A percentile compares a stretch with the other conserved stretches of the same genome.
Evolutionary conservation across 2,888 invertebrate species (phyloP).

Genomic region (Stomorhina lunata): DNA sequence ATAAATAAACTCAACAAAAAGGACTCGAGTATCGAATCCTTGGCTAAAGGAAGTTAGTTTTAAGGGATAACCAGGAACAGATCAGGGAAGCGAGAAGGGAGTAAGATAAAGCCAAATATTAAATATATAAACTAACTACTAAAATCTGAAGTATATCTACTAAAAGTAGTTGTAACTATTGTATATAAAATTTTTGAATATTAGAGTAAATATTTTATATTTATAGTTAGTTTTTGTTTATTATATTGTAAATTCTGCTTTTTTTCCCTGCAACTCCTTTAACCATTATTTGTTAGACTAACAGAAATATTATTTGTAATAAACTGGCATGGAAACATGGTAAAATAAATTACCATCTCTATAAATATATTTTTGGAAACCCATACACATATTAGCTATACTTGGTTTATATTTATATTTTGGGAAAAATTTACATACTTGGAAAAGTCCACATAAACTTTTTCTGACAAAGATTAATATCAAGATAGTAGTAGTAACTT

Average conservation of each 20-base stretch:
- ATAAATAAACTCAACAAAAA: slow-evolving; percentile 45
- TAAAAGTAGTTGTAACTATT: slow-evolving; percentile 20
- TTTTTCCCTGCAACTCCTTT: neutral
- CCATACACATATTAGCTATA: neutral
- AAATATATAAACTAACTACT: slow-evolving; percentile 16
- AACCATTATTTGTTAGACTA: slow-evolving; percentile 44
- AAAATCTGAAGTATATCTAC: too few relatives aligned
- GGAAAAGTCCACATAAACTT: slow-evolving; percentile 23
- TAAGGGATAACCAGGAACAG: too few relatives aligned
- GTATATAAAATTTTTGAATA: slow-evolving; percentile 24
- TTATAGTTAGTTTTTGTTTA: slow-evolving; percentile 1
- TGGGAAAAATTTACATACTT: neutral
- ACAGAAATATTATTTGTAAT: slow-evolving; percentile 55
- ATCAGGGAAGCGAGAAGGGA: neutral
- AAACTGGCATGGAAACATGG: slow-evolving; percentile 33
- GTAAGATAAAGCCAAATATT: neutral
- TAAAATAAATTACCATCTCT: slow-evolving; percentile 27
- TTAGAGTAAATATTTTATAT: slow-evolving; percentile 38
- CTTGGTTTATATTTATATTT: neutral
- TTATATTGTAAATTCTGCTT: neutral
- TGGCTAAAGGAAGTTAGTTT: slow-evolving; percentile 28
- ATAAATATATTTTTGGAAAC: neutral
- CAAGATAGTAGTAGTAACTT: neutral
- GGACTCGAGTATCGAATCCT: neutral
- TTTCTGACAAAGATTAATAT: slow-evolving; percentile 40